Evolutionary conservation across 2,888 invertebrate genomes (phyloP), one percentile per base, ranked within the genome.

Genomic region (Zygaena filipendulae): DNA sequence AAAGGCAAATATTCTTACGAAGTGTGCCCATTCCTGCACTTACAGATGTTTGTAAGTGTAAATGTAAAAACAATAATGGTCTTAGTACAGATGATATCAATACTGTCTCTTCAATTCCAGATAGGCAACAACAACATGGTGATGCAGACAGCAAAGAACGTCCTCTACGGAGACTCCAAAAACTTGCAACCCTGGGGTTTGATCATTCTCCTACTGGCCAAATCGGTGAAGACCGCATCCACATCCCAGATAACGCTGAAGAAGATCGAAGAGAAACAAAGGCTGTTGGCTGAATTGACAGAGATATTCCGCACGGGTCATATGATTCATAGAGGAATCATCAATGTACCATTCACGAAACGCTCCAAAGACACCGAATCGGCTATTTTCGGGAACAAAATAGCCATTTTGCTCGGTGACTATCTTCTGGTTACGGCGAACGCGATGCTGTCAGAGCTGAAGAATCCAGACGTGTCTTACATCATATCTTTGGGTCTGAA

Each of bases 271-370:
- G 70, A 79, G 30, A 53, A 64, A 11, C 86, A 75, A 6, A 47
- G 77, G 40, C 57, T 63, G 0, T 40, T 80, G 1, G 81, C 81
- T 0, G 81, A 94, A 70, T 85, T 93, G 1, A 91, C 90, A 0
- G 94, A 94, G 70, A 91, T 94, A 89, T 91, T 94, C 40, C 81
- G 92, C 47, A 92, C 92, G 0, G 91, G 92, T 12, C 89, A 91
- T 53, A 70, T 92, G 12, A 88, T 94, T 2, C 95, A 95, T 52
- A 84, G 84, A 59, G 89, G 81, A 0, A 71, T 81, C 0, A 66
- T 80, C 2, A 79, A 81, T 24, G 74, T 80, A 0, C 71, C 79
- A 0, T 69, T 69, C 11, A 79, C 84, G 25, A 75, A 82, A 25
- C 70, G 85, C 24, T 72, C 82, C 0, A 80, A 83, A 14, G 83